A percentile compares a stretch with the other conserved stretches of the same genome.
Conservation (phyloP, 1,140 invertebrate species). For the Aphidius gifuensis region DNA sequence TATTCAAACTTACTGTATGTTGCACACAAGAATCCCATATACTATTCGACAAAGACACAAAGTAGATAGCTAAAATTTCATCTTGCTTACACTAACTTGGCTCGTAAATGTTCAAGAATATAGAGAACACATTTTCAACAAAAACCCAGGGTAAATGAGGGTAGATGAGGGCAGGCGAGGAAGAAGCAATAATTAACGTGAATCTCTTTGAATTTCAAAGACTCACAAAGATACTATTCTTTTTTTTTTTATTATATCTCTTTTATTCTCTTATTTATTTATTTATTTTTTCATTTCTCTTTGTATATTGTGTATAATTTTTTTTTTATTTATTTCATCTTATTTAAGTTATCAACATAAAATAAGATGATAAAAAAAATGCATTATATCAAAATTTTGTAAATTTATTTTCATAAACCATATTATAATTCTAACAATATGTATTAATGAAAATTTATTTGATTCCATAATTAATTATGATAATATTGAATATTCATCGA, state of each 20-base stretch:
- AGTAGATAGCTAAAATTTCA: not conserved
- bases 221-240: constrained; percentile 11
- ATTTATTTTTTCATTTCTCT: not conserved
- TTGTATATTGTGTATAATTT: not conserved
- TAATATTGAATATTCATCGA: too few relatives aligned
- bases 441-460: too few relatives aligned
- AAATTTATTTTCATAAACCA: too few relatives aligned
- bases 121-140: not conserved
- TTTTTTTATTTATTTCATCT: not conserved
- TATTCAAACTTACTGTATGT: not conserved
- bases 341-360: not conserved
- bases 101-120: not conserved
- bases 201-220: constrained; percentile 18
- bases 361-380: not conserved
- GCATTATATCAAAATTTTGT: not conserved
- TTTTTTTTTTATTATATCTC: not conserved
- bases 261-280: constrained; percentile 2
- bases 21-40: not conserved
- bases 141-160: constrained; percentile 1
- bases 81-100: too few relatives aligned
- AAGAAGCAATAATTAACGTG: constrained; percentile 21
- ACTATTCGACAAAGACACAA: too few relatives aligned
- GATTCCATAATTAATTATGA: too few relatives aligned
- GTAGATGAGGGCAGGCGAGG: not conserved
- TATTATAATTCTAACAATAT: too few relatives aligned